Base-by-base conservation (phyloP, 2,888 invertebrate genomes). In the Pterostichus madidus region DNA sequence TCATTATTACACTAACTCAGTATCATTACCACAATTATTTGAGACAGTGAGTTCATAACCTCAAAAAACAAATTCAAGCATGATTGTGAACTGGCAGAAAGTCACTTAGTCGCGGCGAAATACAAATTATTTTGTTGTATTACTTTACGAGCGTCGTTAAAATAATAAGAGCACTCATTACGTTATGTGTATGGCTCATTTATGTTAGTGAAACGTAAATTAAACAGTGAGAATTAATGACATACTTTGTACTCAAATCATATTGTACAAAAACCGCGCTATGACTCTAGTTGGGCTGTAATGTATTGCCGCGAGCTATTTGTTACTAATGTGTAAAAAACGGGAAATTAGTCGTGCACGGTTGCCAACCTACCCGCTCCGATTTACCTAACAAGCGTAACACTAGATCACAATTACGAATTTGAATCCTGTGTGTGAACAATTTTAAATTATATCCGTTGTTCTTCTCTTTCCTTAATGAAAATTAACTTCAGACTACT, bases 341-440 rank as follows among this genome's bases (percentile, higher is more conserved):
- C 52, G 49, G 17, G 49, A 52, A 81, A 81, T 81, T 81, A 81
- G 81, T 81, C 35, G 81, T 81, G 81, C 81, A 81, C 81, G 71
- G 75, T 75, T 81, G 61, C 81, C 81, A 81, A 73, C 75, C 53
- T 49, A 44, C 56, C 49, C 32, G 81, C 49, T 81, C 39, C 56
- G 75, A 81, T 81, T 75, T 81, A 61, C 73, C 75, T 81, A 81
- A 81, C 81, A 81, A 81, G 59, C 81, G 75, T 75, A 49, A 81
- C 81, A 75, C 73, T 76, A 49, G 49, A 15, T 52, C 32, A 52
- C 68, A 71, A 71, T 71, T 71, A 71, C 44, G 39, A 71, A 71
- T 71, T 71, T 71, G 68, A 71, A 71, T 71, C 68, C 13, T n/a
- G 11, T 71, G 44, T 71, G 68, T 71, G 68, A 71, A 71, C 68